phyloP scores from a whole-genome alignment of 2,113 vertebrate species.

The Tragelaphus strepsiceros region DNA sequence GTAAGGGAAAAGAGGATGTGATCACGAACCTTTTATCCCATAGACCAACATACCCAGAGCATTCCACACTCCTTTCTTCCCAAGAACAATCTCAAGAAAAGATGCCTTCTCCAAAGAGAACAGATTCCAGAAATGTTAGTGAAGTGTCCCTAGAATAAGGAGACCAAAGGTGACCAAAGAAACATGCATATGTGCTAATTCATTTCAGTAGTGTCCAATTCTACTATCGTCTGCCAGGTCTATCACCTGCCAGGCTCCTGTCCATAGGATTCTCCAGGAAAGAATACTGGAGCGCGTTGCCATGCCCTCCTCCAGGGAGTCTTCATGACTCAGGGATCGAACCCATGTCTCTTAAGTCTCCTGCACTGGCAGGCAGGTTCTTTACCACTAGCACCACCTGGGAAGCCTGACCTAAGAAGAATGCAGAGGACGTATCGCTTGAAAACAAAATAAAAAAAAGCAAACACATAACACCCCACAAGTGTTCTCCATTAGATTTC shows the following conservation, averaged over 20 bases:
- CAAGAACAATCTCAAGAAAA: constrained; percentile 28
- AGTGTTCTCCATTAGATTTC: constrained; percentile 63
- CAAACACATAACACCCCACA: constrained; percentile 19
- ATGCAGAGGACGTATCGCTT: neutral
- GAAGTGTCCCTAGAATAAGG: neutral
- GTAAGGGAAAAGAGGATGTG: neutral
- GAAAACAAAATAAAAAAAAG: neutral
- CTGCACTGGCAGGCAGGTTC: neutral
- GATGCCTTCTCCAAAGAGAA: neutral
- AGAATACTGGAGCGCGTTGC: neutral
- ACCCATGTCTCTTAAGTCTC: neutral
- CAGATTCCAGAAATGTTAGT: neutral
- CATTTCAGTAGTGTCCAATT: neutral
- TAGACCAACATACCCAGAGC: neutral
- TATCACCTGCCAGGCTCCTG: neutral
- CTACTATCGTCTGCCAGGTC: neutral
- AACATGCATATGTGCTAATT: neutral
- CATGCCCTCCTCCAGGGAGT: neutral
- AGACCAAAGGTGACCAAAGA: neutral
- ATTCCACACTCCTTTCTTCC: neutral
- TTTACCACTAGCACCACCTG: neutral
- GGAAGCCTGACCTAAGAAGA: neutral
- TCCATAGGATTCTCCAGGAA: neutral
- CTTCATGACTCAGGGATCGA: neutral
- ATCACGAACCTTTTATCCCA: neutral